These are phyloP conservation scores for Leucoraja erinaceus DNA, from an alignment of 2,113 vertebrate species.

Conservation along the genomic window DNA sequence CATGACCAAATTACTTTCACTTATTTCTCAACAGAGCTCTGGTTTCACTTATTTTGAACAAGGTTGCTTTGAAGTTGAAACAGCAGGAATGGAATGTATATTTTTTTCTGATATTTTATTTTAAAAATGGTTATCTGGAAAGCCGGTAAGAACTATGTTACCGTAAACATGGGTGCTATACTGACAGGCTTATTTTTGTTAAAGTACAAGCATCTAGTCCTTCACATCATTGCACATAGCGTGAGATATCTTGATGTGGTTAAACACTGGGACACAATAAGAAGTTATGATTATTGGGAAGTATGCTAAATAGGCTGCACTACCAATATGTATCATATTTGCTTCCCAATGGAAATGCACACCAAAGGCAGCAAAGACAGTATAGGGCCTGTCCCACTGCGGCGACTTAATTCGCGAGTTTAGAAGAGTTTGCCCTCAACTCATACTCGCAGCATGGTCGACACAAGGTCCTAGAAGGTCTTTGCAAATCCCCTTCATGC, in stretches of 20 bases:
- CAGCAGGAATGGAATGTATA: no score
- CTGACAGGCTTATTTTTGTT: neutral
- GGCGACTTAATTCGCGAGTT: no score
- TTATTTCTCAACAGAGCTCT: no score
- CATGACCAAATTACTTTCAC: no score
- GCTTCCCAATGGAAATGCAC: neutral
- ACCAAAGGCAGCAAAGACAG: no score
- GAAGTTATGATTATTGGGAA: neutral
- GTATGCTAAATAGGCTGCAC: neutral
- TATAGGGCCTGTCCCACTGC: no score
- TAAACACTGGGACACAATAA: neutral
- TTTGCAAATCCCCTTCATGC: no score
- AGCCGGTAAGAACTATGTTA: neutral
- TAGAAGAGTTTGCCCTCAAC: no score
- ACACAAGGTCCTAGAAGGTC: no score
- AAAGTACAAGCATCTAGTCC: neutral
- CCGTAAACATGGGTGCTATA: neutral
- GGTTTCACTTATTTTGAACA: no score
- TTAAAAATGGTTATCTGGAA: neutral
- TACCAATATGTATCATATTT: neutral
- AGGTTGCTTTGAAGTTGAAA: no score
- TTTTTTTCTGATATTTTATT: neutral
- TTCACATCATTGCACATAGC: neutral
- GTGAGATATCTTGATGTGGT: neutral
- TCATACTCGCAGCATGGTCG: no score